These are phyloP conservation scores for Eptesicus fuscus DNA, from an alignment of 2,113 vertebrate genomes.

Conservation along the genomic window DNA sequence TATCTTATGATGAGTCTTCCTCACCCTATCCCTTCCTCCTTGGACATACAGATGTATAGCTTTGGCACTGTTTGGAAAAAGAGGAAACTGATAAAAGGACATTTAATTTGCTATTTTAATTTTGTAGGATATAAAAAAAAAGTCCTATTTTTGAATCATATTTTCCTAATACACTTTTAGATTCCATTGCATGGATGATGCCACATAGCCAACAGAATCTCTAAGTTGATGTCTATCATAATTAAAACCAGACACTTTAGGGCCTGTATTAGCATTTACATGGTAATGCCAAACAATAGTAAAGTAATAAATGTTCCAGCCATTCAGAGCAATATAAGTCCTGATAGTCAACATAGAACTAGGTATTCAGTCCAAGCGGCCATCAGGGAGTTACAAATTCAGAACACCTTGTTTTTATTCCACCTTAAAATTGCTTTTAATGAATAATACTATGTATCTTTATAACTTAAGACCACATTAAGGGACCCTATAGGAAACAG, in stretches of 20 bases:
- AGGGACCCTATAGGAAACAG: not conserved
- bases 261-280: not conserved
- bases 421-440: conserved; percentile 19
- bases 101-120: conserved; percentile 26
- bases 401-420: not conserved
- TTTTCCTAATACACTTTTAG: not conserved
- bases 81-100: not conserved
- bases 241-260: not conserved
- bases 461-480: not conserved
- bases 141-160: not conserved
- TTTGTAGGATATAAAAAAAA: not conserved
- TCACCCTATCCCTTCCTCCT: not conserved
- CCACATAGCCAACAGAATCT: not conserved
- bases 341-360: not conserved
- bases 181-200: not conserved
- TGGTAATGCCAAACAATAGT: not conserved
- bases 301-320: not conserved
- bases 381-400: not conserved
- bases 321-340: not conserved
- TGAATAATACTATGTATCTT: not conserved
- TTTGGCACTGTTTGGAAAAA: not conserved
- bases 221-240: not conserved
- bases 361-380: not conserved
- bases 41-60: not conserved
- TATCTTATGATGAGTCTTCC: not conserved